phyloP scores from a whole-genome alignment of 2,888 invertebrate species.

The Polydrusus pterygomalis region DNA sequence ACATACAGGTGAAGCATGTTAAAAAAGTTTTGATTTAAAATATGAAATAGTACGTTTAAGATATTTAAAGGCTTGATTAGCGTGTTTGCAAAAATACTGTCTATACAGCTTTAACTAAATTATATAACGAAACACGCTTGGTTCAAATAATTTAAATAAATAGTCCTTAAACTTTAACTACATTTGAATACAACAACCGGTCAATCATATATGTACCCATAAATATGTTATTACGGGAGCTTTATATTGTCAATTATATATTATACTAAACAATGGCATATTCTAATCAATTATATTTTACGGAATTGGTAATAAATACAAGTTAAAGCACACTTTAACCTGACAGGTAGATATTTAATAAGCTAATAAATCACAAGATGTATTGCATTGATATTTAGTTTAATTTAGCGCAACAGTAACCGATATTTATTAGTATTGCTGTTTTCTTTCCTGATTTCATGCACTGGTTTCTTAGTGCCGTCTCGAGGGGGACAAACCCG shows the following conservation, averaged over 20 bases:
- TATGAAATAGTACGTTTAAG: too few relatives aligned
- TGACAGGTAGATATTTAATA: conserved; percentile 12
- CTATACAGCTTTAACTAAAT: too few relatives aligned
- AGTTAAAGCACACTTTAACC: conserved; percentile 25
- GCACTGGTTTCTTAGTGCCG: too few relatives aligned
- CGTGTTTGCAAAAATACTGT: too few relatives aligned
- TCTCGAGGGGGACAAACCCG: too few relatives aligned
- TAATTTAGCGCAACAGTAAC: neutral
- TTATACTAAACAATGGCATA: conserved; percentile 54
- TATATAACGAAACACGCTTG: too few relatives aligned
- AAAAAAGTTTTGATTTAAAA: too few relatives aligned
- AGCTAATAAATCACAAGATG: neutral
- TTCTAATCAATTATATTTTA: conserved; percentile 58
- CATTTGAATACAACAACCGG: neutral
- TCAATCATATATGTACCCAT: conserved; percentile 23
- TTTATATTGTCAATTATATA: conserved; percentile 60
- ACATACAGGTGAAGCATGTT: too few relatives aligned
- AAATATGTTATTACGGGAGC: conserved; percentile 56
- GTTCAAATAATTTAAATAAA: conserved; percentile 11
- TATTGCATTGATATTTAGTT: conserved; percentile 3
- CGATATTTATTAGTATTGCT: neutral
- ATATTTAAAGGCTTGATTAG: too few relatives aligned
- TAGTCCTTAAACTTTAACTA: conserved; percentile 7
- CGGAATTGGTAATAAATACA: conserved; percentile 56
- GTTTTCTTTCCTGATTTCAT: neutral